phyloP scores from a whole-genome alignment of 2,797 vertebrate species.

The Typhlichthys subterraneus region DNA sequence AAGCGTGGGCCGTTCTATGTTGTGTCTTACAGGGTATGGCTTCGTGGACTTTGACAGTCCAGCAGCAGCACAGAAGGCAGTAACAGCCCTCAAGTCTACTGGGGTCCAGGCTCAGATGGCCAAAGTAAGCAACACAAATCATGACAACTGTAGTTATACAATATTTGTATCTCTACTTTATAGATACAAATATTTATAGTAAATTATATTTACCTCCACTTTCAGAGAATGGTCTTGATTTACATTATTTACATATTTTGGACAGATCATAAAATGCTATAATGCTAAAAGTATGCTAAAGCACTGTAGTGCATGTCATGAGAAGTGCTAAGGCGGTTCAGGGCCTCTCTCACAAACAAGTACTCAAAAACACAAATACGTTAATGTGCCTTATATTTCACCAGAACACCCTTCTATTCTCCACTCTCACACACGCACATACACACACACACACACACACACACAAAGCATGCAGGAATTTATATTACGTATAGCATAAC shows the following conservation, averaged over 20 bases:
- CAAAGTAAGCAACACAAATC: constrained; percentile 79
- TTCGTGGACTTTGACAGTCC: constrained; percentile 97
- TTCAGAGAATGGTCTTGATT: too few relatives aligned
- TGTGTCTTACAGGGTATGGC: constrained; percentile 83
- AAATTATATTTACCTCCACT: too few relatives aligned
- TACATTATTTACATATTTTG: too few relatives aligned
- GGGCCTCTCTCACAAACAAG: not conserved
- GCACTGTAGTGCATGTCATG: too few relatives aligned
- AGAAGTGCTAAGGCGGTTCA: not conserved
- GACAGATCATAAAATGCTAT: too few relatives aligned
- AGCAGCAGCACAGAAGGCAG: constrained; percentile 91
- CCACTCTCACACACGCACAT: not conserved
- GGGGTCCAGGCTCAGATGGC: constrained; percentile 97
- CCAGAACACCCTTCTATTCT: too few relatives aligned
- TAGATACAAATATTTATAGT: too few relatives aligned
- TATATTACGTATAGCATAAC: constrained; percentile 7
- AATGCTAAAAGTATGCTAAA: too few relatives aligned
- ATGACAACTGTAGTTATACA: too few relatives aligned
- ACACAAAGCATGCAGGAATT: too few relatives aligned
- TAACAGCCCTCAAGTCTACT: constrained; percentile 89
- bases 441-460: constrained; percentile 9
- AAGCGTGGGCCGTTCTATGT: constrained; percentile 5
- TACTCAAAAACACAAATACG: not conserved
- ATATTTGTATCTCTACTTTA: too few relatives aligned
- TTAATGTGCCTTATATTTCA: not conserved